A percentile compares a stretch with the other conserved stretches of the same genome.
Evolutionary conservation across 2,888 invertebrate species (phyloP).

Genomic region (Dicroscelio sp.): DNA sequence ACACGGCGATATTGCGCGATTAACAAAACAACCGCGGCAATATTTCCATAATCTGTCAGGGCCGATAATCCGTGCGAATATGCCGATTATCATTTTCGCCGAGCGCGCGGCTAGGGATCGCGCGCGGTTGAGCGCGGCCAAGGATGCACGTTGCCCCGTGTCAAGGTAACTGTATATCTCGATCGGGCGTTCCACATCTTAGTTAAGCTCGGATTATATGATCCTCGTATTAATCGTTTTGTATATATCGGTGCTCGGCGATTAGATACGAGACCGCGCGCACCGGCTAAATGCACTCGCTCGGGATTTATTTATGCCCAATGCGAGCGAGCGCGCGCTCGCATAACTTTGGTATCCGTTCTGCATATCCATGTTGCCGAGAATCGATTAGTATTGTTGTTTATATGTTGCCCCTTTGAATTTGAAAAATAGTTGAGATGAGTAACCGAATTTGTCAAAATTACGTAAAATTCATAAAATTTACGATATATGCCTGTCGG

Average conservation of each 20-base stretch:
- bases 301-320: slow-evolving; percentile 66
- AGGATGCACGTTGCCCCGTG: slow-evolving; percentile 68
- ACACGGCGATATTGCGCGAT: too few relatives aligned
- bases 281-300: slow-evolving; percentile 51
- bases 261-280: slow-evolving; percentile 68
- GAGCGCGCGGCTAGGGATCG: slow-evolving; percentile 7
- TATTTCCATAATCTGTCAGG: too few relatives aligned
- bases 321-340: not conserved
- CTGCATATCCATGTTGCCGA: slow-evolving; percentile 46
- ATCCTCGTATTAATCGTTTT: slow-evolving; percentile 75
- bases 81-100: slow-evolving; percentile 42
- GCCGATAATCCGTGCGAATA: too few relatives aligned
- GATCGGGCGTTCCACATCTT: slow-evolving; percentile 78
- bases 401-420: slow-evolving; percentile 32
- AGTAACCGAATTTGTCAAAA: too few relatives aligned
- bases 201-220: slow-evolving; percentile 78
- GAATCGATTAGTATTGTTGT: slow-evolving; percentile 71
- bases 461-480: too few relatives aligned
- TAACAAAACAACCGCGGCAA: too few relatives aligned
- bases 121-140: slow-evolving; percentile 58
- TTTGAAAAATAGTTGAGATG: not conserved
- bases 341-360: slow-evolving; percentile 50
- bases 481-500: too few relatives aligned
- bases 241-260: slow-evolving; percentile 51
- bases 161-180: slow-evolving; percentile 80